phyloP scores from a whole-genome alignment of 2,113 vertebrate genomes.

The Gymnobelideus leadbeateri region DNA sequence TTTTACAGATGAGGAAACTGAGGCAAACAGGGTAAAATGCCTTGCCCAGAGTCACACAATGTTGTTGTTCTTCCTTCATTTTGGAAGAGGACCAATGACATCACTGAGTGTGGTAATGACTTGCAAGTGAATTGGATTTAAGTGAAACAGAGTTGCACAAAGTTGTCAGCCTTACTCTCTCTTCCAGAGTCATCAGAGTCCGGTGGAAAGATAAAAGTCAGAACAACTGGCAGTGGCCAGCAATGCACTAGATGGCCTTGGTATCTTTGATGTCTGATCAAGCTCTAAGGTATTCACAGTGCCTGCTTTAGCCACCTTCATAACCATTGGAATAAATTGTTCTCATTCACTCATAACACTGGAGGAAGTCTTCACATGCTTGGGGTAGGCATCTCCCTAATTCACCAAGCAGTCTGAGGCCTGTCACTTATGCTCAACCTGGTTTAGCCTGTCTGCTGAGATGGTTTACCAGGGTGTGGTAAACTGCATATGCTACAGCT shows the following conservation, averaged over 20 bases:
- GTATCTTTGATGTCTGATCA: background rate
- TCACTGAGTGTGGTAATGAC: no score
- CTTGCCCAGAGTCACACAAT: background rate
- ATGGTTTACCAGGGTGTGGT: background rate
- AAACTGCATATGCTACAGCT: background rate
- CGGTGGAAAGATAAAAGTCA: no score
- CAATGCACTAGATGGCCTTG: background rate
- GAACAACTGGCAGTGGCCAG: no score
- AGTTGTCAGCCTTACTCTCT: background rate
- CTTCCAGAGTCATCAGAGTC: background rate
- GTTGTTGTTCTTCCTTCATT: background rate
- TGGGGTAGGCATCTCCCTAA: background rate
- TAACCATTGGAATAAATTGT: background rate
- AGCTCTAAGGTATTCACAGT: background rate
- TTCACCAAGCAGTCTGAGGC: background rate
- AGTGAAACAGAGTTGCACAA: background rate
- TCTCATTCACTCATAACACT: background rate
- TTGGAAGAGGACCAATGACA: background rate
- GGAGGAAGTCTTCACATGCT: background rate
- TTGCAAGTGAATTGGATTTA: background rate
- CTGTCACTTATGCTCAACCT: background rate
- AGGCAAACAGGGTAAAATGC: background rate
- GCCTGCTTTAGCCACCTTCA: background rate
- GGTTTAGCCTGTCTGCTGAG: background rate
- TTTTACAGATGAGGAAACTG: background rate